Evolutionary conservation across 2,113 vertebrate genomes (phyloP).

Genomic region (Pontoporia blainvillei): DNA sequence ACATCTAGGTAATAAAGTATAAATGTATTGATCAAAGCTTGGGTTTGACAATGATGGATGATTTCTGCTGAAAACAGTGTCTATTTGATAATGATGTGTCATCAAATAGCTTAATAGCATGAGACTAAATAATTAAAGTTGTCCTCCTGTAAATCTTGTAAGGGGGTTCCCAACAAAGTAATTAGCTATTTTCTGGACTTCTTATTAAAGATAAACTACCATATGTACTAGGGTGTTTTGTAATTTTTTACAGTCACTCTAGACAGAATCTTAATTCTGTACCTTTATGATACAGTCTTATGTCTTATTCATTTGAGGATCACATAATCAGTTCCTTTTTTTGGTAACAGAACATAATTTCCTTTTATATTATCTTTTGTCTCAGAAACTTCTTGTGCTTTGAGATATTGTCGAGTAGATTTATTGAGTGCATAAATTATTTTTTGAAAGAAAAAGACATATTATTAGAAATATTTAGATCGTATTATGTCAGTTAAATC

Average conservation of each 20-base stretch:
- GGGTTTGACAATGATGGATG: constrained; percentile 29
- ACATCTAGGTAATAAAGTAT: constrained; percentile 5
- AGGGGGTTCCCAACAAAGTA: constrained; percentile 60
- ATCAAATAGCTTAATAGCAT: constrained; percentile 60
- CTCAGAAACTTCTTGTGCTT: not conserved
- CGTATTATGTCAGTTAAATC: not conserved
- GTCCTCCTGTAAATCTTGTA: constrained; percentile 53
- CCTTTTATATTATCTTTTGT: not conserved
- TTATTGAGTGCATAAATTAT: not conserved
- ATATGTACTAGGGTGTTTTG: constrained; percentile 41
- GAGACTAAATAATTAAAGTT: constrained; percentile 62
- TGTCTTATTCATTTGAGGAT: not conserved
- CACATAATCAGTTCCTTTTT: not conserved
- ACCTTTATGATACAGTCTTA: not conserved
- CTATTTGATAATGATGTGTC: constrained; percentile 64
- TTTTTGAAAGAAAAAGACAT: not conserved
- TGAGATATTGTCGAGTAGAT: not conserved
- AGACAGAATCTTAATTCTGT: constrained; percentile 20
- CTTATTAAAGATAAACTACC: constrained; percentile 35
- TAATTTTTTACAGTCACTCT: not conserved
- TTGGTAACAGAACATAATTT: not conserved
- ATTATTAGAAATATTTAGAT: not conserved
- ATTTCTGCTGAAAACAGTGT: constrained; percentile 48
- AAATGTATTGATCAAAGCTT: constrained; percentile 47
- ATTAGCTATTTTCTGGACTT: constrained; percentile 68